Percentiles rank a stretch among this genome's conserved stretches.
Evolutionary conservation across 2,888 invertebrate genomes (phyloP).

Genomic region (Macropis europaea): DNA sequence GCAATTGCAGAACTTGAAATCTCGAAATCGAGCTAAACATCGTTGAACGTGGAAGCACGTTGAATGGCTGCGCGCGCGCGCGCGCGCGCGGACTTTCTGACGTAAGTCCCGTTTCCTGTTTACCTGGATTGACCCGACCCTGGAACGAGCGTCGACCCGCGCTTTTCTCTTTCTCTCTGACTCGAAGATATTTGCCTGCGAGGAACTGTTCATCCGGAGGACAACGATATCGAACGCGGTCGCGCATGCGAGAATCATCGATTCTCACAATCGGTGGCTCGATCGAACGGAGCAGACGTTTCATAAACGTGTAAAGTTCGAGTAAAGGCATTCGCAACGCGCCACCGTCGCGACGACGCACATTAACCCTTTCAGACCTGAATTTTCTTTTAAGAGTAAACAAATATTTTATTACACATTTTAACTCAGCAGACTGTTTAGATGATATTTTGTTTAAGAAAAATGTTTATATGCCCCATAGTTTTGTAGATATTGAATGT

Average conservation of each 20-base stretch:
- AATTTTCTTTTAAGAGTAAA: too few relatives aligned
- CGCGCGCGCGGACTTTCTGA: conserved; percentile 40
- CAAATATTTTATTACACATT: too few relatives aligned
- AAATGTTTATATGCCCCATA: too few relatives aligned
- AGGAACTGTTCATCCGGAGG: conserved; percentile 11
- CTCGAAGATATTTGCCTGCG: conserved; percentile 27
- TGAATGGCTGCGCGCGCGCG: too few relatives aligned
- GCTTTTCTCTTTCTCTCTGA: conserved; percentile 44
- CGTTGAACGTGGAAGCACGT: not conserved
- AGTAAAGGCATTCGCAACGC: too few relatives aligned
- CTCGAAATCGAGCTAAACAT: conserved; percentile 10
- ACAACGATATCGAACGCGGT: not conserved
- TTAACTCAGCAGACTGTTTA: too few relatives aligned
- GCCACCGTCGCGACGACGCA: too few relatives aligned
- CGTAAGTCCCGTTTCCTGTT: conserved; percentile 65
- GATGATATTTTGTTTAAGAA: too few relatives aligned
- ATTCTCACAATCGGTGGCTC: conserved; percentile 13
- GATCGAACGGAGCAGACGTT: conserved; percentile 27
- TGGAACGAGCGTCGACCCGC: conserved; percentile 42
- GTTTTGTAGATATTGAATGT: too few relatives aligned
- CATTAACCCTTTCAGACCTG: too few relatives aligned
- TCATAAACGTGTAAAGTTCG: conserved; percentile 18
- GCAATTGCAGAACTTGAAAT: conserved; percentile 6
- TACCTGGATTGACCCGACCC: conserved; percentile 55
- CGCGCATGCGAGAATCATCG: not conserved